Conservation (phyloP, 2,797 vertebrate genomes). For the Ispidina lecontei region DNA sequence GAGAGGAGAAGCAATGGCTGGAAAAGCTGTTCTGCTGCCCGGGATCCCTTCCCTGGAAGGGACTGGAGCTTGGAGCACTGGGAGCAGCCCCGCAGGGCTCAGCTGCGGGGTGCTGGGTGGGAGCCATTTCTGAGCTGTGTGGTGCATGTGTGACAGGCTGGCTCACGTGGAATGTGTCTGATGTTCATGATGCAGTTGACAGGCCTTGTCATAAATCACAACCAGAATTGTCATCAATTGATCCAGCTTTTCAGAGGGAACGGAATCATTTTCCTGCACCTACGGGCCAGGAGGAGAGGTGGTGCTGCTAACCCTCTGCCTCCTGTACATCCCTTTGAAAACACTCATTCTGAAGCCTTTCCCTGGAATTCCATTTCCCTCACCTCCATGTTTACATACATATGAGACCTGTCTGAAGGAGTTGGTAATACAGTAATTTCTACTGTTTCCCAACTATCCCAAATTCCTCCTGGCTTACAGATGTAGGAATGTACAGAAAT, state of each 20-base stretch:
- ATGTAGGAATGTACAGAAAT: not conserved
- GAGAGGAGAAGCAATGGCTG: not conserved
- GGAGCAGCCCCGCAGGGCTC: not conserved
- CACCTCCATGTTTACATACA: not conserved
- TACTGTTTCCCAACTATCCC: not conserved
- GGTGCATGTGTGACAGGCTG: not conserved
- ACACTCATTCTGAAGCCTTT: not conserved
- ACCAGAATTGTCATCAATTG: not conserved
- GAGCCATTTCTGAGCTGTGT: not conserved
- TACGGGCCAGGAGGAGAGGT: not conserved
- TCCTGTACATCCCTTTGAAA: not conserved
- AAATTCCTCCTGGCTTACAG: not conserved
- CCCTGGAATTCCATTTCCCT: not conserved
- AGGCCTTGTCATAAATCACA: not conserved
- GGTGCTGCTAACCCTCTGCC: not conserved
- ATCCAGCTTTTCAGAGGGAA: conserved; percentile 1
- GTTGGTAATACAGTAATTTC: not conserved
- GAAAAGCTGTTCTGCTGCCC: not conserved
- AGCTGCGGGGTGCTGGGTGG: not conserved
- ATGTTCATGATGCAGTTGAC: not conserved
- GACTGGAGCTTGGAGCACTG: not conserved
- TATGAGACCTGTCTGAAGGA: not conserved
- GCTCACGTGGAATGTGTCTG: not conserved
- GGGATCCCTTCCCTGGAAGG: not conserved
- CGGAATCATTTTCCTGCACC: not conserved